phyloP scores from a whole-genome alignment of 2,113 vertebrate genomes.

The Atlantisia rogersi region DNA sequence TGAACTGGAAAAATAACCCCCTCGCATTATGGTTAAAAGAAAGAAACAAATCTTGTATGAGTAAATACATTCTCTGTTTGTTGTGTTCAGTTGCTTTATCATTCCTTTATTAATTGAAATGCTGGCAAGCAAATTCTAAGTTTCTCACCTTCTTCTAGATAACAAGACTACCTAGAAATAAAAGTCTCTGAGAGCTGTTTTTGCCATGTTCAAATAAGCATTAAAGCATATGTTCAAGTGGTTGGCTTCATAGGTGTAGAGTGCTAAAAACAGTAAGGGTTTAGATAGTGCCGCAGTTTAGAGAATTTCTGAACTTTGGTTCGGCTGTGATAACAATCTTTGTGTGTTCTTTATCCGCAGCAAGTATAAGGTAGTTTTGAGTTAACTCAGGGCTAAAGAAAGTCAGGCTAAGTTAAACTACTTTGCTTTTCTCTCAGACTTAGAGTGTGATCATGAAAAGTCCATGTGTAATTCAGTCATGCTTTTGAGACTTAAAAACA shows the following conservation, averaged over 20 bases:
- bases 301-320: neutral
- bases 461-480: neutral
- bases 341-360: neutral
- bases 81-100: neutral
- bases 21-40: neutral
- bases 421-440: neutral
- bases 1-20: neutral
- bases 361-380: neutral
- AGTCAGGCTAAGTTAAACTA: neutral
- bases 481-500: neutral
- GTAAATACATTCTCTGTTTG: constrained; percentile 3
- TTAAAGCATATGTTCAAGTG: neutral
- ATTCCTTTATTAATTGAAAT: constrained; percentile 7
- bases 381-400: neutral
- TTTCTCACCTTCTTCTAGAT: neutral
- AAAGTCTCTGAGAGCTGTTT: neutral
- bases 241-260: neutral
- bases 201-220: neutral
- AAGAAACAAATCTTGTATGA: neutral
- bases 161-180: constrained; percentile 24
- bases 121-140: neutral
- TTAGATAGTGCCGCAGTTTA: neutral
- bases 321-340: neutral
- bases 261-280: neutral
- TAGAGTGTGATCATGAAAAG: neutral